Evolutionary conservation across 2,797 vertebrate species (phyloP), one percentile per base, ranked within the genome.

Genomic region (Sebastes steindachneri): DNA sequence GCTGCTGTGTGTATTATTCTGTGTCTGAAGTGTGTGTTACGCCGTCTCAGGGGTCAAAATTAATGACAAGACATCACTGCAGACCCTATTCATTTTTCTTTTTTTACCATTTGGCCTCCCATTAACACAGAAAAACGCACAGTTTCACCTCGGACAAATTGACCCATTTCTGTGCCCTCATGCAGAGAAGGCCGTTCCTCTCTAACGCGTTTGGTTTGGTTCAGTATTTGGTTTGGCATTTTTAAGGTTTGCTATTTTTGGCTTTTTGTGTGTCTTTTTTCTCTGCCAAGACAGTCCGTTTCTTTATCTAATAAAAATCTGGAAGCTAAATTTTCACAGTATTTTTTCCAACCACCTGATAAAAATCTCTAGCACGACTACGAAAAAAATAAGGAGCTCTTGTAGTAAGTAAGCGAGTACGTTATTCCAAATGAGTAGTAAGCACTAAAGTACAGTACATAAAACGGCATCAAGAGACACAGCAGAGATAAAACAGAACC

Each of bases 281-380:
- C 69, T 88, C 91, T 80, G 90, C 89, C 89, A 83, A 88, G 92
- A 94, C 90, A 92, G 92, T 93, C 90, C 75, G 86, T 93, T 92
- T 92, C 90, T 91, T 94, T 90, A 91, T 94, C 95, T 95, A 95
- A 95, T 95, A 95, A 95, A 95, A 95, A 94, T 96, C 95, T 93
- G 95, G 94, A 96, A 96, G 95, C 95, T 95, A 96, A 95, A 96
- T 95, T 96, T 96, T 97, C 96, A 96, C 96, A 96, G 96, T 96
- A 95, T 96, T 95, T 96, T 94, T 94, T 95, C 91, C 92, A 96
- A 93, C 96, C 96, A 96, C 96, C 96, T 96, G 95, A 96, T 97
- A 96, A 95, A 94, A 96, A 95, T 96, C 93, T 96, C 93, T 95
- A 96, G 93, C 95, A 96, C 94, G 82, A 96, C 95, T 96, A 96